These are phyloP conservation scores for Lutraria lutraria DNA, from an alignment of 2,888 invertebrate species.

Conservation along the genomic window DNA sequence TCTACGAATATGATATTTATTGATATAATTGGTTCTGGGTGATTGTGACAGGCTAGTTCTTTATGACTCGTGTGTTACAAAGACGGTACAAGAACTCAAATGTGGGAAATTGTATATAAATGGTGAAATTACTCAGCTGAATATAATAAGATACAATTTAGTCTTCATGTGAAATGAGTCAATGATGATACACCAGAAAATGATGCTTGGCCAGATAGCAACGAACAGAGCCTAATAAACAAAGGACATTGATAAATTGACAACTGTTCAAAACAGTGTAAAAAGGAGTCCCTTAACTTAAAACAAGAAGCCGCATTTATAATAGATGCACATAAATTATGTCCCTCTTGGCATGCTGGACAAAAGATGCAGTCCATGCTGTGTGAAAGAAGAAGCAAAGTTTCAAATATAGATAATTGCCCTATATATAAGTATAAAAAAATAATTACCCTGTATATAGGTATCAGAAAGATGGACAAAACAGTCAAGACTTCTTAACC, in stretches of 20 bases:
- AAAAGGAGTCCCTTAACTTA: too few relatives aligned
- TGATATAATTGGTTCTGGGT: constrained; percentile 35
- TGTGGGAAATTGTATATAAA: constrained; percentile 11
- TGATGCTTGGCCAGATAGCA: neutral
- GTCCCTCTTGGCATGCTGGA: too few relatives aligned
- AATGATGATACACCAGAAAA: constrained; percentile 1
- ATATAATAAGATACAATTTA: neutral
- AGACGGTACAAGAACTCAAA: neutral
- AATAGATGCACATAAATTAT: too few relatives aligned
- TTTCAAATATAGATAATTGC: too few relatives aligned
- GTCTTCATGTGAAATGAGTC: neutral
- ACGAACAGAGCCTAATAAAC: neutral
- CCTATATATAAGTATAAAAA: too few relatives aligned
- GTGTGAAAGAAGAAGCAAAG: too few relatives aligned
- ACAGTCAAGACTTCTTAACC: too few relatives aligned
- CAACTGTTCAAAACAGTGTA: too few relatives aligned
- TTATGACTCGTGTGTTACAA: neutral
- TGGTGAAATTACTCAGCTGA: constrained; percentile 1
- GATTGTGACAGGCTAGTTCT: constrained; percentile 34
- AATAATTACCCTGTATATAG: too few relatives aligned
- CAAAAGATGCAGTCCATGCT: too few relatives aligned
- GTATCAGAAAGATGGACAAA: too few relatives aligned
- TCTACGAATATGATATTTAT: constrained; percentile 41
- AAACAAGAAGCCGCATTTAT: too few relatives aligned
- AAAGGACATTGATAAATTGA: neutral